A percentile compares a stretch with the other conserved stretches of the same genome.
phyloP scores from a whole-genome alignment of 1,140 invertebrate species.

The Zaprionus camerounensis region DNA sequence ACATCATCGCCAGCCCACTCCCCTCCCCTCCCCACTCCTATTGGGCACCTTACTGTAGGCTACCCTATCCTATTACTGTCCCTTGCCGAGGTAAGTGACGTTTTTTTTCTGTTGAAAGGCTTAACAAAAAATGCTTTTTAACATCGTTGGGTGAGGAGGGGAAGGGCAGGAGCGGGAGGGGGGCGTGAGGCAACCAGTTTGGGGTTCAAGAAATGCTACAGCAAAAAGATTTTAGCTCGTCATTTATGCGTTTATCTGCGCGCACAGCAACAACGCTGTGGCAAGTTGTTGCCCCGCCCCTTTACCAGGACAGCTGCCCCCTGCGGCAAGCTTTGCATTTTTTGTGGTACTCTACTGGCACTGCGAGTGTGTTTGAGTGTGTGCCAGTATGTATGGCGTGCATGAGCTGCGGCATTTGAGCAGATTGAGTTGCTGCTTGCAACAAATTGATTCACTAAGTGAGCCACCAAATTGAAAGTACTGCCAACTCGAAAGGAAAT shows the following conservation, averaged over 20 bases:
- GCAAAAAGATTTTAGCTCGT: conserved; percentile 80
- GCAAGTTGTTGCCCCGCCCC: conserved; percentile 53
- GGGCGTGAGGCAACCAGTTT: conserved; percentile 27
- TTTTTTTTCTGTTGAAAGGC: conserved; percentile 64
- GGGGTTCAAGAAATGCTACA: conserved; percentile 38
- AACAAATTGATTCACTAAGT: neutral
- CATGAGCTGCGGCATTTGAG: neutral
- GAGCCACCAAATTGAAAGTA: neutral
- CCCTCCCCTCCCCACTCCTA: neutral
- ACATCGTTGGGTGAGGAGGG: conserved; percentile 38
- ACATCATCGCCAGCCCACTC: neutral
- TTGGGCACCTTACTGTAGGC: neutral
- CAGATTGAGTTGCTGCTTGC: neutral
- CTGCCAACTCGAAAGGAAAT: too few species aligned
- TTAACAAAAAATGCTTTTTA: conserved; percentile 80
- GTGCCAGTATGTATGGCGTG: neutral
- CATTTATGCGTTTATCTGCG: conserved; percentile 81
- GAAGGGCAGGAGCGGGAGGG: neutral
- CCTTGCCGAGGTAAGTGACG: conserved; percentile 41
- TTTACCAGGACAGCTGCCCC: conserved; percentile 2
- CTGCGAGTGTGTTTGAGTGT: neutral
- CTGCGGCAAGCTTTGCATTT: neutral
- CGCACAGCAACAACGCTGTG: conserved; percentile 69
- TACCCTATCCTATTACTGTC: conserved; percentile 17
- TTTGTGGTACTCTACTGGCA: neutral